These are phyloP conservation scores for Telmatherina bonti DNA, from an alignment of 2,797 vertebrate species.

Conservation along the genomic window DNA sequence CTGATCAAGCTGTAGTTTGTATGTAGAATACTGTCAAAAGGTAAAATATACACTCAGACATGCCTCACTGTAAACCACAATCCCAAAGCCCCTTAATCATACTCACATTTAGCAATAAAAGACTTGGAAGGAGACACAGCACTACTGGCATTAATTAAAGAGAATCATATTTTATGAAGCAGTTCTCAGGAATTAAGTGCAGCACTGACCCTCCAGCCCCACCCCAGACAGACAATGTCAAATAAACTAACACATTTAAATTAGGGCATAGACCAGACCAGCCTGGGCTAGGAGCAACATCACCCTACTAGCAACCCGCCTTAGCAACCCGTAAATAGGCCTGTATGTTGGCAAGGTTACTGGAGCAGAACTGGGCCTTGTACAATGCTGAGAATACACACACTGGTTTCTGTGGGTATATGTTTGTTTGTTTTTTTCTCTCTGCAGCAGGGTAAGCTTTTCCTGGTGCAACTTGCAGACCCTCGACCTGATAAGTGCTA, in stretches of 20 bases:
- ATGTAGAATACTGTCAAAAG: conserved; percentile 57
- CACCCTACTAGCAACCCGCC: conserved; percentile 78
- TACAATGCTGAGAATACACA: conserved; percentile 67
- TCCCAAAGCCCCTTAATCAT: conserved; percentile 51
- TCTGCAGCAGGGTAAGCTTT: conserved; percentile 41
- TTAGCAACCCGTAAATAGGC: conserved; percentile 76
- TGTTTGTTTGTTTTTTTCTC: conserved; percentile 59
- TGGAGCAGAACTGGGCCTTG: conserved; percentile 76
- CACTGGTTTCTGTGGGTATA: conserved; percentile 78
- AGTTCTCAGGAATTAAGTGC: conserved; percentile 87
- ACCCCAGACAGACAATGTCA: conserved; percentile 84
- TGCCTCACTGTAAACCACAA: conserved; percentile 40
- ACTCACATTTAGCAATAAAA: conserved; percentile 47
- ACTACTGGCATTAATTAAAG: conserved; percentile 81
- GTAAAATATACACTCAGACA: conserved; percentile 39
- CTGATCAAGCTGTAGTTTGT: conserved; percentile 64
- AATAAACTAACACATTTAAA: conserved; percentile 83
- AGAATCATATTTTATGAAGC: conserved; percentile 88
- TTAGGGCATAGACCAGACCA: conserved; percentile 83
- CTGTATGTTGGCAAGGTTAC: conserved; percentile 75
- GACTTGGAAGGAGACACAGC: conserved; percentile 75
- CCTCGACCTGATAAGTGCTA: conserved; percentile 67
- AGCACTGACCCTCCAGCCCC: conserved; percentile 86
- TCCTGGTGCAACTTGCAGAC: conserved; percentile 58
- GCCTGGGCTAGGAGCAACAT: conserved; percentile 85